Conservation (phyloP, 2,113 vertebrate genomes). For the Alouatta palliata region DNA sequence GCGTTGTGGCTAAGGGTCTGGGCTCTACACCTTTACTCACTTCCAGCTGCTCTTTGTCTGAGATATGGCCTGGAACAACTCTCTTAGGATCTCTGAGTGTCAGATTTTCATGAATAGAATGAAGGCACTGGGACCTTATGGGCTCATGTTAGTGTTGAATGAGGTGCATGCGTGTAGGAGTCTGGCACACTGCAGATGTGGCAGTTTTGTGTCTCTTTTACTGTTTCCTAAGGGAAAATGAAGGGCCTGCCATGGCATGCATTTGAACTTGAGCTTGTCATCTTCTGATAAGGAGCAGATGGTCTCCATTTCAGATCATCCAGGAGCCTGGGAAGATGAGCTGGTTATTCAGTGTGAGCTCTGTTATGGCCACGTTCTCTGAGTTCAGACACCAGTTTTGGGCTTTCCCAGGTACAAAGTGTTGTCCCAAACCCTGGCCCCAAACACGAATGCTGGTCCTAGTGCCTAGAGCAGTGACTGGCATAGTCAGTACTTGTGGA, state of each 20-base stretch:
- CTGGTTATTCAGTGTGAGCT: not conserved
- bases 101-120: not conserved
- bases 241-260: not conserved
- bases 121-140: accelerated
- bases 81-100: not conserved
- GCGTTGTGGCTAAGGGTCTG: too few species aligned
- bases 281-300: not conserved
- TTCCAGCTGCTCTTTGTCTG: not conserved
- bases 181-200: not conserved
- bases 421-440: too few species aligned
- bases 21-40: not conserved
- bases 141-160: accelerated
- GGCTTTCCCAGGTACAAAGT: not conserved
- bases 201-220: not conserved
- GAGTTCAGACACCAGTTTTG: not conserved
- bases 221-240: not conserved
- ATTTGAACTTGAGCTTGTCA: not conserved
- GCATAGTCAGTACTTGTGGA: accelerated
- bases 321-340: not conserved
- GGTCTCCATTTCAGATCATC: not conserved
- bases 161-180: accelerated
- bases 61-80: not conserved
- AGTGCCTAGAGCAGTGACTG: too few species aligned
- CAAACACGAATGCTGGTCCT: not conserved
- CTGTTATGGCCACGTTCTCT: not conserved